These are phyloP conservation scores for Hedya salicella DNA, from an alignment of 2,888 invertebrate genomes.

Conservation along the genomic window DNA sequence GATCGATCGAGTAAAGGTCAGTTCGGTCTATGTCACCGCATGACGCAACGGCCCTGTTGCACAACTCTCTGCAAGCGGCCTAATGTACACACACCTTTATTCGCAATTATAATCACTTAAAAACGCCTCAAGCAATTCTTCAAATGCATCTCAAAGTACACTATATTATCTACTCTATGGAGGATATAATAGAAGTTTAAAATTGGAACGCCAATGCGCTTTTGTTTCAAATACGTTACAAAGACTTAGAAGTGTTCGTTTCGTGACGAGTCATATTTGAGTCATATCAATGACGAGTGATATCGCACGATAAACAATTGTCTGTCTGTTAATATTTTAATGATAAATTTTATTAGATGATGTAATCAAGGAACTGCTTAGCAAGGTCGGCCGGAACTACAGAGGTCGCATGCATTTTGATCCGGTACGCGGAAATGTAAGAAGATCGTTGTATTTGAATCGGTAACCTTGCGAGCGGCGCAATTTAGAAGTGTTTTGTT, in stretches of 20 bases:
- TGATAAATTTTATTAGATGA: conserved; percentile 73
- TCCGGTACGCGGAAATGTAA: conserved; percentile 47
- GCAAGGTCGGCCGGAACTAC: conserved; percentile 81
- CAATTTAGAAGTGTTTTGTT: background rate
- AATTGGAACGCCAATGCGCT: conserved; percentile 1
- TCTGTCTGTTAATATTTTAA: conserved; percentile 48
- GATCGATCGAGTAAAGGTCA: conserved; percentile 81
- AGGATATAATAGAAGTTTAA: background rate
- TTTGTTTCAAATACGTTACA: conserved; percentile 19
- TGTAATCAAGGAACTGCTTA: conserved; percentile 77
- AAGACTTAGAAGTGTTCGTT: conserved; percentile 10
- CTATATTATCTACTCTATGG: background rate
- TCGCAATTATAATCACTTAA: background rate
- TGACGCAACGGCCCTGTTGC: conserved; percentile 79
- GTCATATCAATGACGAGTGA: conserved; percentile 29
- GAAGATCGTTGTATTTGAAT: conserved; percentile 30
- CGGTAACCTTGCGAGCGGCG: conserved; percentile 19
- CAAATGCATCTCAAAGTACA: background rate
- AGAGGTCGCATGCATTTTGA: conserved; percentile 66
- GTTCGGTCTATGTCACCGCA: conserved; percentile 62
- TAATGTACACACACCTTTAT: conserved; percentile 19
- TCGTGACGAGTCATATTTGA: conserved; percentile 28
- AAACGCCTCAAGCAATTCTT: conserved; percentile 2
- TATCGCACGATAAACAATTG: conserved; percentile 52
- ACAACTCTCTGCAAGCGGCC: conserved; percentile 68